phyloP scores from a whole-genome alignment of 2,888 invertebrate species.

The Hypomecis punctinalis region DNA sequence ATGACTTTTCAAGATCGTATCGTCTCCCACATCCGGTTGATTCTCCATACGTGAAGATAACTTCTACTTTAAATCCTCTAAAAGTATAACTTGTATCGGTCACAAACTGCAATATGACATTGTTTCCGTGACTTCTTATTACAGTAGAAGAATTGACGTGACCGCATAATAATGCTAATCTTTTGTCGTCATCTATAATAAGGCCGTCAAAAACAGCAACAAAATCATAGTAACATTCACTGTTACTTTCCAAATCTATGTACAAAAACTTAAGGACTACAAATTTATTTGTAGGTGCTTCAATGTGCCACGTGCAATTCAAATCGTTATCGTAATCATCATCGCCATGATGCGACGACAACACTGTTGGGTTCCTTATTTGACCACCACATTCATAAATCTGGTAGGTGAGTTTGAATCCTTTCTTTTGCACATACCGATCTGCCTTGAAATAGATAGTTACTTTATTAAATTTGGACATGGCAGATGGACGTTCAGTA shows the following conservation, averaged over 20 bases:
- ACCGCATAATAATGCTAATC: constrained; percentile 88
- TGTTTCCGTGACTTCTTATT: constrained; percentile 86
- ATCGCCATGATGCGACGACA: constrained; percentile 77
- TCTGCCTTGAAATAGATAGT: constrained; percentile 85
- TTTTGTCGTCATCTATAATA: constrained; percentile 62
- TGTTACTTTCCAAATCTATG: constrained; percentile 81
- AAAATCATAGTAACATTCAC: constrained; percentile 85
- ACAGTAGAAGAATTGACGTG: constrained; percentile 82
- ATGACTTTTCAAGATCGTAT: constrained; percentile 80
- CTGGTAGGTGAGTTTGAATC: constrained; percentile 86
- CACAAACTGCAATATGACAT: constrained; percentile 82
- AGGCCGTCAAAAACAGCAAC: constrained; percentile 85
- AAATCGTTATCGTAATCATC: constrained; percentile 79
- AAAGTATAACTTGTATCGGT: constrained; percentile 73
- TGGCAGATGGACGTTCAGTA: constrained; percentile 65
- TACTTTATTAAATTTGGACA: constrained; percentile 62
- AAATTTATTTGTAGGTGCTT: constrained; percentile 87
- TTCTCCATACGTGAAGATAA: constrained; percentile 85
- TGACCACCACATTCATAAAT: constrained; percentile 89
- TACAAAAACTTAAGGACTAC: constrained; percentile 87
- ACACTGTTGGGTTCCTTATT: constrained; percentile 85
- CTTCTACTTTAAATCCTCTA: constrained; percentile 84
- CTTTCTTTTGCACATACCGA: constrained; percentile 76
- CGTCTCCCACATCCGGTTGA: constrained; percentile 89
- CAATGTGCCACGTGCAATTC: constrained; percentile 91